Conservation (phyloP, 2,888 invertebrate genomes). For the Cartodere bifasciata region DNA sequence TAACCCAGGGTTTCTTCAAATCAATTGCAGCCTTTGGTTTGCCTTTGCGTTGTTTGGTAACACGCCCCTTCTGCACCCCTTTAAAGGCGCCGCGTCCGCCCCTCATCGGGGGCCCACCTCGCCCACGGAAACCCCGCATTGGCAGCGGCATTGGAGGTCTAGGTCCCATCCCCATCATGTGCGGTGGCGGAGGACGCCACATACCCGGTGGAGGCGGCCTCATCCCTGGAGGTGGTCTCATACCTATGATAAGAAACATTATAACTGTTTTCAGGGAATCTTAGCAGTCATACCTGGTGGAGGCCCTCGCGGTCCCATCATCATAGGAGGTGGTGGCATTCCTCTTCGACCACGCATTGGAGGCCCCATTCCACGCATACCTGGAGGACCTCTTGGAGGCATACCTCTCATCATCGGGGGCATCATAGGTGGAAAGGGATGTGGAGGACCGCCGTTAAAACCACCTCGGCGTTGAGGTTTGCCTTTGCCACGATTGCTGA, state of each 20-base stretch:
- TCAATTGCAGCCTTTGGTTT: slow-evolving; percentile 23
- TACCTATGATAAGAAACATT: no score
- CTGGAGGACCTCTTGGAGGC: slow-evolving; percentile 14
- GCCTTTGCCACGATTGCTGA: slow-evolving; percentile 18
- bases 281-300: no score
- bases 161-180: slow-evolving; percentile 22
- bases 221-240: slow-evolving; percentile 21
- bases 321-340: slow-evolving; percentile 20
- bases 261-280: no score
- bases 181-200: slow-evolving; percentile 21
- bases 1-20: slow-evolving; percentile 46
- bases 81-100: slow-evolving; percentile 18
- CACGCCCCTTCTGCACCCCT: slow-evolving; percentile 25
- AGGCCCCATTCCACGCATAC: slow-evolving; percentile 11
- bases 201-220: slow-evolving; percentile 24
- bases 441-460: slow-evolving; percentile 19
- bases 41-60: slow-evolving; percentile 24
- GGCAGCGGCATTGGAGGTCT: slow-evolving; percentile 21
- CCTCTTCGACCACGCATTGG: slow-evolving; percentile 11
- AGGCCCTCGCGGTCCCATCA: slow-evolving; percentile 17
- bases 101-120: slow-evolving; percentile 17
- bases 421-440: slow-evolving; percentile 8
- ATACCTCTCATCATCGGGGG: slow-evolving; percentile 14
- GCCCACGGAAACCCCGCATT: slow-evolving; percentile 19
- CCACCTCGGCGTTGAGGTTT: slow-evolving; percentile 17